These are phyloP conservation scores for Dicranocentrus wangi DNA, from an alignment of 2,888 invertebrate genomes.

Conservation along the genomic window DNA sequence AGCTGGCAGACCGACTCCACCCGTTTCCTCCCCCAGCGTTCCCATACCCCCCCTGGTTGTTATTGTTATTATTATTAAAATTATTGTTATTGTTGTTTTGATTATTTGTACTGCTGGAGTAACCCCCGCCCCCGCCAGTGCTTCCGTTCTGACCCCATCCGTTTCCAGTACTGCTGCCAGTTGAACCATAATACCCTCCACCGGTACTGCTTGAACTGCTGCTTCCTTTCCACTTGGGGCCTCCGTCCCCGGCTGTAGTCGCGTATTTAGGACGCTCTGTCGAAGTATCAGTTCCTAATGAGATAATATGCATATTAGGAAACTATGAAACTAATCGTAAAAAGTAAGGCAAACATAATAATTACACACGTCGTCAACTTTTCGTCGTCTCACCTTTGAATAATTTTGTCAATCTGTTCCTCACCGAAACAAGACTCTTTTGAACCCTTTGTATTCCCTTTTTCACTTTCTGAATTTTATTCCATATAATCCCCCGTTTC, in stretches of 20 bases:
- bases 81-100: not conserved
- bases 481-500: slow-evolving; percentile 61
- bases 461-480: slow-evolving; percentile 58
- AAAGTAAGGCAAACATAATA: too few relatives aligned
- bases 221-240: slow-evolving; percentile 40
- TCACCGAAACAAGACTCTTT: slow-evolving; percentile 28
- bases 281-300: slow-evolving; percentile 15
- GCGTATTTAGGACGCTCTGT: slow-evolving; percentile 53
- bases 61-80: not conserved
- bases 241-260: slow-evolving; percentile 55
- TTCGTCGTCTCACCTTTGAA: slow-evolving; percentile 9
- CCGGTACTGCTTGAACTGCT: not conserved
- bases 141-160: slow-evolving; percentile 5
- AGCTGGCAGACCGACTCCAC: not conserved
- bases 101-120: slow-evolving; percentile 2
- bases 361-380: too few relatives aligned
- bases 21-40: not conserved
- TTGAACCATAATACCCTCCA: slow-evolving; percentile 30
- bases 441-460: slow-evolving; percentile 53
- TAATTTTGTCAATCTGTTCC: slow-evolving; percentile 34
- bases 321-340: too few relatives aligned
- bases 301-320: too few relatives aligned
- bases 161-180: not conserved
- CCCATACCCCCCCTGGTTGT: slow-evolving; percentile 6
- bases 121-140: slow-evolving; percentile 1